phyloP scores from a whole-genome alignment of 2,888 invertebrate genomes.

The Plusia festucae region DNA sequence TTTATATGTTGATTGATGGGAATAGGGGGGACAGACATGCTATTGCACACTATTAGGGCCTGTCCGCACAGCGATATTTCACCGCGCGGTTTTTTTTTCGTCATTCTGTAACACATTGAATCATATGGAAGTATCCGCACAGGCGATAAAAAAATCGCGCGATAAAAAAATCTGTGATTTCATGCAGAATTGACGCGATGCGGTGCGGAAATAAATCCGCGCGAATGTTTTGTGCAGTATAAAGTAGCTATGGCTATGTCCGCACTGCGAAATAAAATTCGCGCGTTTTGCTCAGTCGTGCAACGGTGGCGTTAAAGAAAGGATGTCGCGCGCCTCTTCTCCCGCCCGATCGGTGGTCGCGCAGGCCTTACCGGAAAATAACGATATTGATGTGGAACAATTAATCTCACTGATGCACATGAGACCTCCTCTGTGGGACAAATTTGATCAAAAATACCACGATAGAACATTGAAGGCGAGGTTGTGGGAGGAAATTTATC shows the following conservation, averaged over 20 bases:
- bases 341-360: neutral
- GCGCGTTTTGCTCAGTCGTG: slow-evolving; percentile 8
- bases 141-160: slow-evolving; percentile 7
- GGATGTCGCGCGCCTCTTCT: neutral
- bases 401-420: slow-evolving; percentile 13
- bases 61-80: slow-evolving; percentile 4
- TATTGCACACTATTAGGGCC: neutral
- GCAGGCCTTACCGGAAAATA: neutral
- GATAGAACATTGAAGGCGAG: slow-evolving; percentile 3
- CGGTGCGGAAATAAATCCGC: slow-evolving; percentile 7
- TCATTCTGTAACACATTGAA: slow-evolving; percentile 26
- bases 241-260: slow-evolving; percentile 2
- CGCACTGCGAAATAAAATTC: slow-evolving; percentile 10
- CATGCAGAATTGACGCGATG: slow-evolving; percentile 2
- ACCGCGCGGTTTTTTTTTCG: slow-evolving; percentile 29
- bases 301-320: neutral
- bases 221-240: slow-evolving; percentile 9
- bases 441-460: slow-evolving; percentile 10
- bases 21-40: too few relatives aligned
- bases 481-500: slow-evolving; percentile 9
- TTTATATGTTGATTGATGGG: too few relatives aligned
- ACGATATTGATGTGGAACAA: neutral
- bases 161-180: slow-evolving; percentile 8
- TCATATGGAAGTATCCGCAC: slow-evolving; percentile 8
- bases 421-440: slow-evolving; percentile 14